Evolutionary conservation across 2,113 vertebrate genomes (phyloP), one percentile per base, ranked within the genome.

Genomic region (Halcyon malimbica): DNA sequence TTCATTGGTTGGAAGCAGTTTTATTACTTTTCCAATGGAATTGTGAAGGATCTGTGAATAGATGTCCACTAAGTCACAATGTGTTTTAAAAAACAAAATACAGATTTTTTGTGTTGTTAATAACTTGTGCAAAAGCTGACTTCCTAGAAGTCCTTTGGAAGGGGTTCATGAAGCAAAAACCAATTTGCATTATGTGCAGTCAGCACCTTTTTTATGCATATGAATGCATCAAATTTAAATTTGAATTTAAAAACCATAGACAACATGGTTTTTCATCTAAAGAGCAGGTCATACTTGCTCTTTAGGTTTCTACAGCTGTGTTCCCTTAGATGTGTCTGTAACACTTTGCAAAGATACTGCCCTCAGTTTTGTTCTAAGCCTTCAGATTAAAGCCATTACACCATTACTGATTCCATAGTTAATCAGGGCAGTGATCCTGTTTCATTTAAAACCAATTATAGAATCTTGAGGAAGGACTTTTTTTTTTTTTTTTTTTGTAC

Each of bases 151-250:
- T 63, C 8, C 11, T 76, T 67, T 64, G 28, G 39, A 84, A 90
- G 16, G 6, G 5, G 3, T 1, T n/a, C 29, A 21, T 0, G 3
- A 62, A 83, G 7, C 2, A 76, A 67, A 63, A 50, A 21, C 60
- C 0, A 20, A n/a, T 33, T 53, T 70, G 1, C 1, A 0, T 25
- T 39, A 16, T 12, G 9, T 41, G 20, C 17, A 51, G 24, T n/a
- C 14, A 62, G 10, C 3, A 16, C 2, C 2, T 13, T n/a, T 53
- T 24, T 21, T 50, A 50, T 50, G 48, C 48, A 24, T 50, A 24
- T 11, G 21, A 50, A 24, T 8, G 12, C 8, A 11, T 31, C 29
- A 71, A 73, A 25, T 54, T 50, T 50, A 50, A 50, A 50, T 50
- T 24, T 71, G 71, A 42, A 48, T 64, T 25, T 2, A 17, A 65